Base-by-base conservation (phyloP, 1,140 invertebrate species). In the Lithobius niger region DNA sequence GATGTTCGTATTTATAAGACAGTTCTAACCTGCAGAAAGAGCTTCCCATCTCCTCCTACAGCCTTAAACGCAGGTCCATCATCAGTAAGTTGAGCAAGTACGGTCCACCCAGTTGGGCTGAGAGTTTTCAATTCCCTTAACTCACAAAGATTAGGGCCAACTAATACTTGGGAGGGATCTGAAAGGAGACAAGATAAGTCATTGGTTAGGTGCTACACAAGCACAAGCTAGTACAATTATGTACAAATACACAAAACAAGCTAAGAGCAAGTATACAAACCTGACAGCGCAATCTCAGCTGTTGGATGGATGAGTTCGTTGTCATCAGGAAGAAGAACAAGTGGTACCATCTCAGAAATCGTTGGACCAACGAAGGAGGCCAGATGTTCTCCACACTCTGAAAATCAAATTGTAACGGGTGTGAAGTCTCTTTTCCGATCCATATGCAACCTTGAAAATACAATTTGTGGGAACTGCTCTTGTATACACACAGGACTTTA, bases 271-370 rank as follows among this genome's bases (percentile, higher is more conserved):
- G 22, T 22, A 51, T 25, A 36, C 75, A 77, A 71, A 89, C 86
- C 84, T 71, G 80, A 72, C 67, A 90, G 83, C 59, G 77, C 80
- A 61, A 91, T 86, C 73, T 88, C 84, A 59, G 83, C 82, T 56
- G 84, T 84, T 0, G 86, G 86, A 73, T 90, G 81, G 60, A 90
- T 82, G 58, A 90, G 86, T 69, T 90, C 86, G 19, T 84, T 85
- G 62, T 82, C 82, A 24, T 86, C 73, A 3, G 87, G 86, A 58
- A 90, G 71, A 69, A 84, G 88, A 16, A 91, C 83, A 65, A 87
- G 87, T 16, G 88, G 88, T 55, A 90, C 84, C 65, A 79, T 80
- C 64, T 90, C 86, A 36, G 76, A 62, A 47, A 47, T 15, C 15
- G 43, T 79, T 75, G n/a, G 80, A 80, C 51, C 79, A 81, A 48